These are phyloP conservation scores for Hydrotaea diabolus DNA, from an alignment of 2,888 invertebrate genomes.

Conservation along the genomic window DNA sequence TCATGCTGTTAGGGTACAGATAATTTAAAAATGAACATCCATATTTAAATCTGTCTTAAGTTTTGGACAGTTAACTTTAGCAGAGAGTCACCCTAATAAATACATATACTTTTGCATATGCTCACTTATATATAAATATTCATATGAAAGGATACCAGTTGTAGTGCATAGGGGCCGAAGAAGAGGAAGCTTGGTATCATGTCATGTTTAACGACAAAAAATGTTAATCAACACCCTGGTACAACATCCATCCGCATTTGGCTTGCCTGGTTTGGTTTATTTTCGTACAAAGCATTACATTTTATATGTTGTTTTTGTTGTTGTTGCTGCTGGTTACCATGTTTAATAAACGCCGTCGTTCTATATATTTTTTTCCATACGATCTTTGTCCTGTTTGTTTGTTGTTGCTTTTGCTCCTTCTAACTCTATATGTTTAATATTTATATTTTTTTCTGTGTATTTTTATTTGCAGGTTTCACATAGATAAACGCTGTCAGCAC, in stretches of 20 bases:
- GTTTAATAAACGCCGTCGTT: constrained; percentile 18
- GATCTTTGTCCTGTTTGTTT: neutral
- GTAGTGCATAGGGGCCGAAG: neutral
- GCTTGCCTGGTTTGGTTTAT: neutral
- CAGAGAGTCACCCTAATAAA: neutral
- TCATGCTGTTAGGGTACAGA: too few species aligned
- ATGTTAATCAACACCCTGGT: constrained; percentile 39
- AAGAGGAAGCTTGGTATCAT: neutral
- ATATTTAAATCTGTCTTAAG: too few species aligned
- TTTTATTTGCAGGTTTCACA: constrained; percentile 85
- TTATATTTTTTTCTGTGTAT: constrained; percentile 34
- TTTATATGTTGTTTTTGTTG: constrained; percentile 4
- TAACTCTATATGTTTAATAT: neutral
- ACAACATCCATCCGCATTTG: neutral
- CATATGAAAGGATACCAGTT: neutral
- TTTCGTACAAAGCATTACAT: neutral
- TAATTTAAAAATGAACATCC: too few species aligned
- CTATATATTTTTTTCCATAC: constrained; percentile 11
- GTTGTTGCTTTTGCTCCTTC: constrained; percentile 2
- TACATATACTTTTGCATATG: neutral
- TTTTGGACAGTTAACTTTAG: too few species aligned
- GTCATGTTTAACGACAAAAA: constrained; percentile 19
- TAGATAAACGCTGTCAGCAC: constrained; percentile 95
- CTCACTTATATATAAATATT: neutral
- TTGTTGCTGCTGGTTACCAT: neutral